Percentiles rank a stretch among this genome's conserved stretches.
phyloP scores from a whole-genome alignment of 2,113 vertebrate genomes.

The Onychostoma macrolepis region DNA sequence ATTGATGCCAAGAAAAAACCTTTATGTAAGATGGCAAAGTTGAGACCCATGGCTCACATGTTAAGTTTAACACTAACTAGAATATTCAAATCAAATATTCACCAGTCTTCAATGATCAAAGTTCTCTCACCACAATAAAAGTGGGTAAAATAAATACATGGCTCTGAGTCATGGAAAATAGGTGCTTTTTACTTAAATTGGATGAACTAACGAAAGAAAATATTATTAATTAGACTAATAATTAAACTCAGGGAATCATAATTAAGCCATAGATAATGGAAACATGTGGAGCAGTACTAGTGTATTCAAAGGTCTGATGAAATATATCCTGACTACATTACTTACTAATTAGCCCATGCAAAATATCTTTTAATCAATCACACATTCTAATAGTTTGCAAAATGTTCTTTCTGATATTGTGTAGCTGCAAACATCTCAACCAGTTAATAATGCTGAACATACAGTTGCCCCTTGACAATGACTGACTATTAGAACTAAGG shows the following conservation, averaged over 20 bases:
- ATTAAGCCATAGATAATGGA: background rate
- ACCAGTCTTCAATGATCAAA: background rate
- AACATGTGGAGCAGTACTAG: background rate
- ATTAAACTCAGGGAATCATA: background rate
- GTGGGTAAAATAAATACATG: background rate
- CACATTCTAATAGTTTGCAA: background rate
- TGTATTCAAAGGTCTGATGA: background rate
- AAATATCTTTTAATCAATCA: background rate
- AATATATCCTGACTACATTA: background rate
- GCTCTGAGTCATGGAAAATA: background rate
- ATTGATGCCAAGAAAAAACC: background rate
- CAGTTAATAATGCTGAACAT: background rate
- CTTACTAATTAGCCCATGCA: background rate
- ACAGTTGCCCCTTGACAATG: background rate
- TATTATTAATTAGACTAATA: background rate
- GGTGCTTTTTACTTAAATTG: background rate
- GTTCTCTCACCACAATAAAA: conserved; percentile 1
- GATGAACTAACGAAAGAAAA: background rate
- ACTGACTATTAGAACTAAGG: conserved; percentile 7
- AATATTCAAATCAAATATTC: background rate
- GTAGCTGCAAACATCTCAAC: background rate
- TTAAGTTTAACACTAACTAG: background rate
- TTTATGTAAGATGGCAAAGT: background rate
- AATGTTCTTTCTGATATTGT: background rate
- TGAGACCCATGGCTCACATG: background rate